Evolutionary conservation across 2,888 invertebrate genomes (phyloP).

Genomic region (Tolmerus cingulatus): DNA sequence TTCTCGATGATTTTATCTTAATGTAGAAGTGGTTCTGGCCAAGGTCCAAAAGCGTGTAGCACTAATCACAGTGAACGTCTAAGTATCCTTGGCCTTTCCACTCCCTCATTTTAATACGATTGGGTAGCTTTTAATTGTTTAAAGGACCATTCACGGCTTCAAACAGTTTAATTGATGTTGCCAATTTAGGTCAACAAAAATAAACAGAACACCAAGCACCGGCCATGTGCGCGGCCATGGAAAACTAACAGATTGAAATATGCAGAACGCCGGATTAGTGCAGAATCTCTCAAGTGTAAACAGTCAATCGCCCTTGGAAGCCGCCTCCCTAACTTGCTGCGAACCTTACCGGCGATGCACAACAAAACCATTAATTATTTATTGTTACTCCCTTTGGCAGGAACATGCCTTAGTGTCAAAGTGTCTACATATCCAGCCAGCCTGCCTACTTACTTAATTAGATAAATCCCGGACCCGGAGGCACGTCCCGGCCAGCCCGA

Average conservation of each 20-base stretch:
- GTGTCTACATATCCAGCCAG: neutral
- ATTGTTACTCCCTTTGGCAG: constrained; percentile 21
- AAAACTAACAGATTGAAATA: neutral
- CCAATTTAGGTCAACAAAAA: neutral
- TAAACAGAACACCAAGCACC: neutral
- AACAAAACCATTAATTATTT: constrained; percentile 23
- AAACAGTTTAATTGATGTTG: neutral
- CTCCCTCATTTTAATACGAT: neutral
- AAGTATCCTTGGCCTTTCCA: neutral
- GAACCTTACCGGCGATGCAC: neutral
- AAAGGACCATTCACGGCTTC: neutral
- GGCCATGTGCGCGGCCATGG: neutral
- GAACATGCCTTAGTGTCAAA: constrained; percentile 23
- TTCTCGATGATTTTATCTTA: neutral
- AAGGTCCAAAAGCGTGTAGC: neutral
- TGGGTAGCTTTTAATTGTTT: neutral
- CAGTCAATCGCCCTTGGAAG: neutral
- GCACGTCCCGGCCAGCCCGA: neutral
- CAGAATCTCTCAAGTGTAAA: neutral
- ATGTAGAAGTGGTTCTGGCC: neutral
- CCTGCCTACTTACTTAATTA: constrained; percentile 27
- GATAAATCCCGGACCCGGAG: neutral
- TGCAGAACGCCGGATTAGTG: neutral
- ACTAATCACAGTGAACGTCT: neutral
- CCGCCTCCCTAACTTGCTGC: neutral